Conservation (phyloP, 2,888 invertebrate species). For the Lochmaea crataegi region DNA sequence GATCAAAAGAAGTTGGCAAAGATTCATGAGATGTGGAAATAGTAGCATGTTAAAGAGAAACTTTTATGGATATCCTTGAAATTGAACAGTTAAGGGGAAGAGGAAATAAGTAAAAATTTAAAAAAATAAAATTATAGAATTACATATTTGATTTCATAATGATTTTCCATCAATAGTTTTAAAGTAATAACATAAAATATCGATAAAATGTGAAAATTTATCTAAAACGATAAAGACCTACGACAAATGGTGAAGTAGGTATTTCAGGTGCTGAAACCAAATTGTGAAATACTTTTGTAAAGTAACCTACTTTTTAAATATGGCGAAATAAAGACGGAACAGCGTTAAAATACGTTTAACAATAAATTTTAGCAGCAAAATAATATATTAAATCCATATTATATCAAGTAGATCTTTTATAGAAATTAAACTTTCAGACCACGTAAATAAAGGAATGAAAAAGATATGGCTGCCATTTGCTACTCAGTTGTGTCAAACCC, state of each 20-base stretch:
- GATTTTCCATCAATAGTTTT: background rate
- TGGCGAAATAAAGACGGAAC: conserved; percentile 52
- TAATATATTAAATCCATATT: conserved; percentile 22
- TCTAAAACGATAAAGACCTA: conserved; percentile 34
- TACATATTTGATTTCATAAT: conserved; percentile 10
- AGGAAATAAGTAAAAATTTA: conserved; percentile 7
- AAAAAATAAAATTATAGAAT: conserved; percentile 11
- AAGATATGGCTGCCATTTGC: conserved; percentile 56
- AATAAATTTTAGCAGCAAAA: conserved; percentile 48
- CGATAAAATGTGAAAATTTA: background rate
- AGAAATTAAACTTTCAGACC: conserved; percentile 33
- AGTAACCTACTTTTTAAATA: conserved; percentile 62
- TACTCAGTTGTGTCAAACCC: conserved; percentile 49
- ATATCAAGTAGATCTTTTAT: conserved; percentile 7
- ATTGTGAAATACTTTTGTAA: conserved; percentile 57
- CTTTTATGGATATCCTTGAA: conserved; percentile 32
- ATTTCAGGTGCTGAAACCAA: conserved; percentile 35
- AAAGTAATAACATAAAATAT: background rate
- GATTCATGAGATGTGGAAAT: background rate
- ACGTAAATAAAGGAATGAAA: conserved; percentile 48
- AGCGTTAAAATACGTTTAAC: conserved; percentile 37
- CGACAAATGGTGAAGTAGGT: conserved; percentile 29
- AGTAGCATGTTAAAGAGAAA: conserved; percentile 6
- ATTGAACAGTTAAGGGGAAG: conserved; percentile 14
- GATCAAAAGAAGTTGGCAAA: conserved; percentile 32